Percentiles rank a stretch among this genome's conserved stretches.
phyloP scores from a whole-genome alignment of 2,888 invertebrate species.

The Beris morrisii region DNA sequence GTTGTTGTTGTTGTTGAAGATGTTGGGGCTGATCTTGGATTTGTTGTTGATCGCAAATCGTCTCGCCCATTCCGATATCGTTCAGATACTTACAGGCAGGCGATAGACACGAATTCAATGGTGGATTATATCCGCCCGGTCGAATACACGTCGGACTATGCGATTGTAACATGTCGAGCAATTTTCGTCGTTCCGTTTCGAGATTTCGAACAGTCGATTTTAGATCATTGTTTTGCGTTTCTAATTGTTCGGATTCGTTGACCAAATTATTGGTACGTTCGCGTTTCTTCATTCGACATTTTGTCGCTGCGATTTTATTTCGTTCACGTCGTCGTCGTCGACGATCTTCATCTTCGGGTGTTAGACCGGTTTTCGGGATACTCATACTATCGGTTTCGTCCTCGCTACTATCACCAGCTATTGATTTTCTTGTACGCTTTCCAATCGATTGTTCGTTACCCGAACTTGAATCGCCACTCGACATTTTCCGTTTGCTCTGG shows the following conservation, averaged over 20 bases:
- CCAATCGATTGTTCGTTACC: conserved; percentile 53
- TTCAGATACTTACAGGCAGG: conserved; percentile 53
- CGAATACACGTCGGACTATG: conserved; percentile 73
- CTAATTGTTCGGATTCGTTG: conserved; percentile 81
- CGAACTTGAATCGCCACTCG: conserved; percentile 63
- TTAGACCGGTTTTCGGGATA: conserved; percentile 64
- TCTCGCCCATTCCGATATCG: conserved; percentile 49
- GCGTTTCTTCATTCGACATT: conserved; percentile 91
- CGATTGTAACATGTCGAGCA: conserved; percentile 76
- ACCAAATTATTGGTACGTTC: conserved; percentile 84
- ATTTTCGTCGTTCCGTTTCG: conserved; percentile 74
- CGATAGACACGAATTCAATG: conserved; percentile 51
- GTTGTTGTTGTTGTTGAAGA: conserved; percentile 38
- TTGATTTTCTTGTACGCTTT: conserved; percentile 50
- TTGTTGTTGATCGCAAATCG: conserved; percentile 39
- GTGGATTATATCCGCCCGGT: conserved; percentile 50
- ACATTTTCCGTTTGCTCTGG: conserved; percentile 82
- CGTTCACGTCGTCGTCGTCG: conserved; percentile 82
- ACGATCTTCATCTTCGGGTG: conserved; percentile 89
- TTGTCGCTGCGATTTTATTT: conserved; percentile 93
- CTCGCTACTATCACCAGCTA: conserved; percentile 36
- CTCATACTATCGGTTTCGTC: conserved; percentile 57
- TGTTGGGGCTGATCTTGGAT: conserved; percentile 37
- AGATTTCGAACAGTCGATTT: conserved; percentile 81
- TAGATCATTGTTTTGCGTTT: conserved; percentile 81